Conservation (phyloP, 2,797 vertebrate genomes). For the Chaetophractus vellerosus region DNA sequence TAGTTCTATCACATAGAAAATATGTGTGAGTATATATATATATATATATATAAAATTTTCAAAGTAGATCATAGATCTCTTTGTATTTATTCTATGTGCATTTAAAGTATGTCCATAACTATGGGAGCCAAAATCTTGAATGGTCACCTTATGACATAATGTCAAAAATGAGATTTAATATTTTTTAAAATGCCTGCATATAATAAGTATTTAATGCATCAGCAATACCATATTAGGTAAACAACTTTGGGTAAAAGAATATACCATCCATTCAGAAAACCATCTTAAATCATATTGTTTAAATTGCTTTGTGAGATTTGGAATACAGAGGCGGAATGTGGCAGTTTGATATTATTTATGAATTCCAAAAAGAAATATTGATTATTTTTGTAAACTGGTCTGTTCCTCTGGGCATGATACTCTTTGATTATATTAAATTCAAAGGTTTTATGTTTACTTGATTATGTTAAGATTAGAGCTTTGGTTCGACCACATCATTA, state of each 20-base stretch:
- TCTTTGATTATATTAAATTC: too few species aligned
- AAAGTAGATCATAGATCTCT: neutral
- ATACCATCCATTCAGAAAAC: neutral
- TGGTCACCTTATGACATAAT: neutral
- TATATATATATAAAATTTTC: neutral
- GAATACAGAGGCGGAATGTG: too few species aligned
- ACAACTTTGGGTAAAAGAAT: neutral
- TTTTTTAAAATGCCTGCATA: neutral
- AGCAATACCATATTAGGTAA: neutral
- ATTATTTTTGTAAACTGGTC: too few species aligned
- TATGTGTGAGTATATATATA: neutral
- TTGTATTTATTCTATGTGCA: neutral
- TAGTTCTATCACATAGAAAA: neutral
- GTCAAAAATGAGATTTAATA: neutral
- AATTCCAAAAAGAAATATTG: too few species aligned
- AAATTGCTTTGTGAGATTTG: slow-evolving; percentile 1
- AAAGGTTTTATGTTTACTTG: too few species aligned
- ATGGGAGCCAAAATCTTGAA: neutral
- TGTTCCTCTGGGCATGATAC: too few species aligned
- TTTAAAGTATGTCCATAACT: neutral
- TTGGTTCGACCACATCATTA: too few species aligned
- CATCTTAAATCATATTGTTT: neutral
- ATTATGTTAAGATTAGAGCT: too few species aligned
- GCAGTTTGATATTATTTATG: too few species aligned
- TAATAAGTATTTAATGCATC: neutral